These are phyloP conservation scores for Ceratitis capitata DNA, from an alignment of 1,140 invertebrate species.

Conservation along the genomic window DNA sequence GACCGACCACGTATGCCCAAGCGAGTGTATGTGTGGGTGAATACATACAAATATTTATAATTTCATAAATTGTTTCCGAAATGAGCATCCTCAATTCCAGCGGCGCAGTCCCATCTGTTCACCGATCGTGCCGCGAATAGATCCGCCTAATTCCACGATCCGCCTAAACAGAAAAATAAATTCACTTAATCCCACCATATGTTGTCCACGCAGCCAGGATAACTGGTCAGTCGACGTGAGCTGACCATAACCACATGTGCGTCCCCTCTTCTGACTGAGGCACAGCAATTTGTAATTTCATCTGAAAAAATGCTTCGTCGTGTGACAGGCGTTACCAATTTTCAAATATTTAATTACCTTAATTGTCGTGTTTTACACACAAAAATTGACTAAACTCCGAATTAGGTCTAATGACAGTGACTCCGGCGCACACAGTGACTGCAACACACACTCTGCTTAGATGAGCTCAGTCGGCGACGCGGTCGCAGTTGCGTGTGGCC, in stretches of 20 bases:
- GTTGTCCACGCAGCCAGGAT: background rate
- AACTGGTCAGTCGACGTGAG: background rate
- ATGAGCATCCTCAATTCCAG: too few relatives aligned
- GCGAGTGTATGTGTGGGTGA: too few relatives aligned
- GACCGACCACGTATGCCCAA: too few relatives aligned
- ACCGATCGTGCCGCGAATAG: background rate
- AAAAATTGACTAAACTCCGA: slow-evolving; percentile 21
- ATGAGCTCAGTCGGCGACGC: background rate
- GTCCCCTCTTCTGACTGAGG: background rate
- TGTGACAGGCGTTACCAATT: slow-evolving; percentile 41
- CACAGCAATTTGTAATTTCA: background rate
- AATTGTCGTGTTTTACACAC: slow-evolving; percentile 33
- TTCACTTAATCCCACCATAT: background rate
- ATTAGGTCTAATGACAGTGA: slow-evolving; percentile 20
- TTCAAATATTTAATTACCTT: slow-evolving; percentile 40
- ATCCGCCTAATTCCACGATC: background rate
- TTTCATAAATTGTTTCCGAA: too few relatives aligned
- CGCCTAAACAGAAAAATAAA: background rate
- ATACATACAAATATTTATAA: too few relatives aligned
- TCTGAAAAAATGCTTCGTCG: background rate
- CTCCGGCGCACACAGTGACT: background rate
- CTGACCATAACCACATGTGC: background rate
- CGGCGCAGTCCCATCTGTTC: background rate
- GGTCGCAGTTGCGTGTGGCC: slow-evolving; percentile 17
- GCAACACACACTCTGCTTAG: background rate